Conservation (phyloP, 2,797 vertebrate genomes). For the Adelosebastes latens region DNA sequence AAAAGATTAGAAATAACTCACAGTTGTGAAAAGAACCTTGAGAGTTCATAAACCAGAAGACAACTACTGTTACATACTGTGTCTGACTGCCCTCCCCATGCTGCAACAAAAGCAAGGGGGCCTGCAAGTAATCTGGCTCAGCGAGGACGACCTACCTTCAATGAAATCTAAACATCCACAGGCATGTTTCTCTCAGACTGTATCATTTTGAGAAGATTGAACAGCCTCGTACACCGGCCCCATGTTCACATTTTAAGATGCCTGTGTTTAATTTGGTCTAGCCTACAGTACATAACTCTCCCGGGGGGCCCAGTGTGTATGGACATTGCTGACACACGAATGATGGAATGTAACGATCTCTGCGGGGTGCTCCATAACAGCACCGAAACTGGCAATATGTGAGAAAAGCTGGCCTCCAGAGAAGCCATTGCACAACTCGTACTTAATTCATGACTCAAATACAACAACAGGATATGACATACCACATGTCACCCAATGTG, state of each 20-base stretch:
- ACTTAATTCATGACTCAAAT: slow-evolving; percentile 41
- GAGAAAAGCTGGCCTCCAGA: slow-evolving; percentile 21
- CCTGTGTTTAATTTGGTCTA: slow-evolving; percentile 57
- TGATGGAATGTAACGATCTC: slow-evolving; percentile 67
- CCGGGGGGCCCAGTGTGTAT: neutral
- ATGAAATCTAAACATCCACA: slow-evolving; percentile 65
- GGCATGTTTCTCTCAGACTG: slow-evolving; percentile 17
- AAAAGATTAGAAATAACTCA: neutral
- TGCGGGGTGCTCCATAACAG: slow-evolving; percentile 51
- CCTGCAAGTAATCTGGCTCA: slow-evolving; percentile 21
- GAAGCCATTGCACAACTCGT: slow-evolving; percentile 45
- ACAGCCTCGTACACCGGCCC: slow-evolving; percentile 6
- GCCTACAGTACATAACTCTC: slow-evolving; percentile 36
- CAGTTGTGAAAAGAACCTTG: neutral
- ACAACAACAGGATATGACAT: slow-evolving; percentile 65
- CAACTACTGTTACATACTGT: slow-evolving; percentile 21
- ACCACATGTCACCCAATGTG: neutral
- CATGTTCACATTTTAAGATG: slow-evolving; percentile 35
- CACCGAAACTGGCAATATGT: slow-evolving; percentile 32
- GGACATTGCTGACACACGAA: slow-evolving; percentile 61
- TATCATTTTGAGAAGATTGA: slow-evolving; percentile 2
- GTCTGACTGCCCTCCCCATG: slow-evolving; percentile 10
- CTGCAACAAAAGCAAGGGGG: slow-evolving; percentile 3
- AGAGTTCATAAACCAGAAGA: slow-evolving; percentile 11
- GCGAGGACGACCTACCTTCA: slow-evolving; percentile 18